Conservation (phyloP, 2,888 invertebrate genomes). For the Diplolepis rosae region DNA sequence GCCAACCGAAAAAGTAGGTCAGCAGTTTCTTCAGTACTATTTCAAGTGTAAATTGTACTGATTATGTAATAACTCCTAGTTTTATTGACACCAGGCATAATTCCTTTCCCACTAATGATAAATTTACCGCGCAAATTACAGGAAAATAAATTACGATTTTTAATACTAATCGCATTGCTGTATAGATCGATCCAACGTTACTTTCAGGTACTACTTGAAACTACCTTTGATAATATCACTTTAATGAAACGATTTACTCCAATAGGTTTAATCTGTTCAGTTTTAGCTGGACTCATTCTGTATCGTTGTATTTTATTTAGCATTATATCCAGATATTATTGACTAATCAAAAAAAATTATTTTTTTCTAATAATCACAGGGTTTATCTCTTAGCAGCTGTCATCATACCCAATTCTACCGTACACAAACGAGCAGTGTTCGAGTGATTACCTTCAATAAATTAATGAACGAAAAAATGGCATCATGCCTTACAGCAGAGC, state of each 20-base stretch:
- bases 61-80: slow-evolving; percentile 1
- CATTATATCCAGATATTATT: slow-evolving; percentile 58
- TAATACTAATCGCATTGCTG: slow-evolving; percentile 56
- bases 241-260: slow-evolving; percentile 68
- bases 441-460: slow-evolving; percentile 67
- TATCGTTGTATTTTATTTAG: slow-evolving; percentile 65
- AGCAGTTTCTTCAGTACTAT: background rate
- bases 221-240: slow-evolving; percentile 54
- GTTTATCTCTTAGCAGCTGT: slow-evolving; percentile 72
- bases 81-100: background rate
- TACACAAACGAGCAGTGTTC: slow-evolving; percentile 67
- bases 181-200: slow-evolving; percentile 69
- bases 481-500: slow-evolving; percentile 54
- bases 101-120: slow-evolving; percentile 31
- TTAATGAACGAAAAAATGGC: slow-evolving; percentile 48
- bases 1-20: background rate
- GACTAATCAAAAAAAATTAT: slow-evolving; percentile 68
- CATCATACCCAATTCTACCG: slow-evolving; percentile 69
- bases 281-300: slow-evolving; percentile 65
- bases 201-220: slow-evolving; percentile 72
- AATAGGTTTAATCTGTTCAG: slow-evolving; percentile 70
- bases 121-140: slow-evolving; percentile 62
- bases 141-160: slow-evolving; percentile 61
- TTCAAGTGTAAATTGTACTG: background rate
- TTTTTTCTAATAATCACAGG: slow-evolving; percentile 73